Evolutionary conservation across 2,113 vertebrate genomes (phyloP).

Genomic region (Podarcis raffonei): DNA sequence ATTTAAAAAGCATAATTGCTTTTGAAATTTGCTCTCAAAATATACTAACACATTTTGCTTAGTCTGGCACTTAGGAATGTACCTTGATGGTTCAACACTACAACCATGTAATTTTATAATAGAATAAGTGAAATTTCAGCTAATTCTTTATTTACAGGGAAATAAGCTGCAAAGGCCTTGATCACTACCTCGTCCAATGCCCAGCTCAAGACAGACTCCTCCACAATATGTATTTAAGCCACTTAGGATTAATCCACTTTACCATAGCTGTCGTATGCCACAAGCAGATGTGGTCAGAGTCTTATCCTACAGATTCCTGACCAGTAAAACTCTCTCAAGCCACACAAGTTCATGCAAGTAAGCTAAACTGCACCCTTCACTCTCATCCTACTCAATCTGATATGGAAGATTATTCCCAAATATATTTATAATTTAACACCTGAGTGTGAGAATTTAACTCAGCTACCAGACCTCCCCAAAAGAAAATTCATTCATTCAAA

Average conservation of each 20-base stretch:
- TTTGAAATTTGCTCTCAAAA: too few relatives aligned
- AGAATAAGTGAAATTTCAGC: background rate
- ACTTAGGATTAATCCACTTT: slow-evolving; percentile 19
- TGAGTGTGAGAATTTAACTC: background rate
- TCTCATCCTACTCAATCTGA: background rate
- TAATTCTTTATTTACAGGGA: background rate
- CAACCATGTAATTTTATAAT: background rate
- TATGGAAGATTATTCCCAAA: background rate
- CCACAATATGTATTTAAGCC: background rate
- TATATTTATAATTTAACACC: background rate
- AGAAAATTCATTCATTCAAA: background rate
- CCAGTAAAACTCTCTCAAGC: background rate
- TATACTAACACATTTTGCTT: background rate
- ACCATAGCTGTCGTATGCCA: background rate
- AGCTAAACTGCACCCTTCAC: background rate
- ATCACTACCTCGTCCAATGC: background rate
- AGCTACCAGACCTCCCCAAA: background rate
- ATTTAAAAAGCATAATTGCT: too few relatives aligned
- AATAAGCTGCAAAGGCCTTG: background rate
- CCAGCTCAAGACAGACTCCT: background rate
- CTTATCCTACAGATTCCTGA: background rate
- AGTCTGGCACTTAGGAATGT: background rate
- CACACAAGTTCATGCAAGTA: background rate
- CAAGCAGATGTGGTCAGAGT: slow-evolving; percentile 3
- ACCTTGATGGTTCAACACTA: background rate